phyloP scores from a whole-genome alignment of 2,888 invertebrate species.

The Eremobia ochroleuca region DNA sequence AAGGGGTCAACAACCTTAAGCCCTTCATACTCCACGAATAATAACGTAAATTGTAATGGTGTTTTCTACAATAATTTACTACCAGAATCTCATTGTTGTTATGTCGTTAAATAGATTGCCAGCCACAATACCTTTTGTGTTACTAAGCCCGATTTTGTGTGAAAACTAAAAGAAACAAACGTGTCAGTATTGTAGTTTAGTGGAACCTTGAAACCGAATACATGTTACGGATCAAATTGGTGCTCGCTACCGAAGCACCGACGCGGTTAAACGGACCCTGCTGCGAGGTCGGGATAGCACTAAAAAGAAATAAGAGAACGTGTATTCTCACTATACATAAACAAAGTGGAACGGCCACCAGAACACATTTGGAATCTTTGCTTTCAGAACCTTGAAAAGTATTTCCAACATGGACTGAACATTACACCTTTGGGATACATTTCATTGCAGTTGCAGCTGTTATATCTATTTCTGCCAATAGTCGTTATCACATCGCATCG shows the following conservation, averaged over 20 bases:
- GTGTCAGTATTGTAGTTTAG: slow-evolving; percentile 45
- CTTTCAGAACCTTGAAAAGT: slow-evolving; percentile 48
- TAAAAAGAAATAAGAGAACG: slow-evolving; percentile 54
- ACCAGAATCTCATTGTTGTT: slow-evolving; percentile 64
- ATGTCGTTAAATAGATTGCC: slow-evolving; percentile 61
- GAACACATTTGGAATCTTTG: slow-evolving; percentile 41
- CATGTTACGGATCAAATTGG: slow-evolving; percentile 45
- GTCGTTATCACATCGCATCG: slow-evolving; percentile 52
- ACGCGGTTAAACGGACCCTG: slow-evolving; percentile 18
- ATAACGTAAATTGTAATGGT: slow-evolving; percentile 73
- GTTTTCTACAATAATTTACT: slow-evolving; percentile 70
- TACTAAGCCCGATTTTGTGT: slow-evolving; percentile 46
- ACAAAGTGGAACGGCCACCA: slow-evolving; percentile 45
- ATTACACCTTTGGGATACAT: slow-evolving; percentile 53
- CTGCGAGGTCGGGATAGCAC: slow-evolving; percentile 24
- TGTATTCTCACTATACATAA: slow-evolving; percentile 45
- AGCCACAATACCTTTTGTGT: slow-evolving; percentile 52
- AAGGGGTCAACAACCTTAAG: slow-evolving; percentile 72
- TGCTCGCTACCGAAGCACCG: slow-evolving; percentile 26
- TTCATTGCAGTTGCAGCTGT: slow-evolving; percentile 44
- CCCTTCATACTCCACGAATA: slow-evolving; percentile 72
- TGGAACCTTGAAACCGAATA: slow-evolving; percentile 55
- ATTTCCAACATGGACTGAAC: slow-evolving; percentile 43
- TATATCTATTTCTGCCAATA: slow-evolving; percentile 44
- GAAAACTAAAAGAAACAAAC: slow-evolving; percentile 48